Conservation (phyloP, 2,888 invertebrate species). For the Parelbella ahira region DNA sequence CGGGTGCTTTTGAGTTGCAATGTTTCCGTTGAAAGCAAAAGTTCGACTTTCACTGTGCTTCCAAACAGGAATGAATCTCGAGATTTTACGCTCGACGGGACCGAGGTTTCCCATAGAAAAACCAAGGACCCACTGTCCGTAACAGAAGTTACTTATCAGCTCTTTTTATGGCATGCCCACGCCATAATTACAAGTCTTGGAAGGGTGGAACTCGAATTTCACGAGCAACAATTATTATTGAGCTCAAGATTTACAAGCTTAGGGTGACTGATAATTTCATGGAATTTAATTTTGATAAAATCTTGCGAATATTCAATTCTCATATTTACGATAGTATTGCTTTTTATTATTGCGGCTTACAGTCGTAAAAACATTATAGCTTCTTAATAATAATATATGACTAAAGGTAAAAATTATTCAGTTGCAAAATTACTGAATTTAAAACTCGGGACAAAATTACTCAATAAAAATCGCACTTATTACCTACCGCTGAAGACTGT, state of each 20-base stretch:
- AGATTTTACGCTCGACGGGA: conserved; percentile 46
- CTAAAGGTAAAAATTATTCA: too few relatives aligned
- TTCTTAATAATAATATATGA: background rate
- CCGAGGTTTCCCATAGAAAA: conserved; percentile 46
- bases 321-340: too few relatives aligned
- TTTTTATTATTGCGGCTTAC: too few relatives aligned
- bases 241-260: conserved; percentile 11
- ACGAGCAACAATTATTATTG: conserved; percentile 22
- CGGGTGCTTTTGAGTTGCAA: conserved; percentile 20
- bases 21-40: conserved; percentile 44
- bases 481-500: too few relatives aligned
- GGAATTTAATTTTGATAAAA: conserved; percentile 10
- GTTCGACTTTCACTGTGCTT: conserved; percentile 48
- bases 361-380: too few relatives aligned
- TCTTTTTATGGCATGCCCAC: conserved; percentile 42
- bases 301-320: conserved; percentile 11
- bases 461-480: too few relatives aligned
- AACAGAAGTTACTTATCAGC: conserved; percentile 53
- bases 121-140: conserved; percentile 43
- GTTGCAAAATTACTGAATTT: too few relatives aligned
- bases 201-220: conserved; percentile 17
- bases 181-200: conserved; percentile 20
- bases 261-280: conserved; percentile 15
- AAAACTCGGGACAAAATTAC: too few relatives aligned
- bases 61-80: conserved; percentile 40